Conservation (phyloP, 2,888 invertebrate species). For the Trilocha varians region DNA sequence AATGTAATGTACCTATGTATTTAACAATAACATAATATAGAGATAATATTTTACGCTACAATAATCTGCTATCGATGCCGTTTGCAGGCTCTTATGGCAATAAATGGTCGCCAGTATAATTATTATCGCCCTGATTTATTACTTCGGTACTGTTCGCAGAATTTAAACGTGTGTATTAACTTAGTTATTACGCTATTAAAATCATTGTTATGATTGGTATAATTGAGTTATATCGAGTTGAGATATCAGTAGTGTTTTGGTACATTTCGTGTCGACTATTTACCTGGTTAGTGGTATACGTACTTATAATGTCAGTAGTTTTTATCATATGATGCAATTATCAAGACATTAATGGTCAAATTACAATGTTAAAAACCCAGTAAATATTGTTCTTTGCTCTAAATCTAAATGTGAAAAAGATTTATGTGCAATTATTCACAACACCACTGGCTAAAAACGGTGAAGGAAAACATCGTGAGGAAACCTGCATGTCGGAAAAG, state of each 20-base stretch:
- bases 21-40: not conserved
- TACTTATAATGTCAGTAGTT: too few relatives aligned
- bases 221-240: conserved; percentile 12
- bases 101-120: conserved; percentile 57
- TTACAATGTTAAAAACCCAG: too few relatives aligned
- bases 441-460: too few relatives aligned
- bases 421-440: too few relatives aligned
- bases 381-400: too few relatives aligned
- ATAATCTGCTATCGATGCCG: conserved; percentile 18
- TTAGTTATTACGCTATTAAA: conserved; percentile 17
- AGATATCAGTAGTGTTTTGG: conserved; percentile 1
- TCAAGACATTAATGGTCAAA: too few relatives aligned
- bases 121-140: conserved; percentile 66
- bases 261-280: not conserved
- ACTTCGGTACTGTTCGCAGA: conserved; percentile 52
- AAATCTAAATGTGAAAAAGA: too few relatives aligned
- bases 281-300: too few relatives aligned
- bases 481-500: too few relatives aligned
- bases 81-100: conserved; percentile 47
- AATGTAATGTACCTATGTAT: not conserved
- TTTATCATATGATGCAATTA: too few relatives aligned
- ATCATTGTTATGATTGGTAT: conserved; percentile 18
- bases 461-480: too few relatives aligned
- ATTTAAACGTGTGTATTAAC: conserved; percentile 53
- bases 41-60: too few relatives aligned